A percentile compares a stretch with the other conserved stretches of the same genome.
Conservation (phyloP, 2,888 invertebrate species). For the Eristalinus aeneus region DNA sequence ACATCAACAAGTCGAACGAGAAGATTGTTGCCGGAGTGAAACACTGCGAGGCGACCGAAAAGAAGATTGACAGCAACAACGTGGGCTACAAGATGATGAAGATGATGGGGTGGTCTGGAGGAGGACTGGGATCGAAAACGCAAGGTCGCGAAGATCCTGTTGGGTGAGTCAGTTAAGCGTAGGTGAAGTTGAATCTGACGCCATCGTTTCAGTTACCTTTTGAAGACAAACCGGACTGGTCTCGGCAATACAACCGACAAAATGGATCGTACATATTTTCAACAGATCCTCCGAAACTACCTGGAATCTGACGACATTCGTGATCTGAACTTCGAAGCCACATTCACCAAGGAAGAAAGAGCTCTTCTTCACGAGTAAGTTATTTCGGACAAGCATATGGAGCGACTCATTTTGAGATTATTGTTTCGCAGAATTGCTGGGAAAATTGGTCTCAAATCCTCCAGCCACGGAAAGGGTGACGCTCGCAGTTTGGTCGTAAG, state of each 20-base stretch:
- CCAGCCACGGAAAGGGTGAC: constrained; percentile 82
- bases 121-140: constrained; percentile 84
- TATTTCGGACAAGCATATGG: neutral
- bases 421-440: constrained; percentile 78
- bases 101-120: constrained; percentile 88
- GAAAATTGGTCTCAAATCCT: constrained; percentile 81
- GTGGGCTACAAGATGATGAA: constrained; percentile 83
- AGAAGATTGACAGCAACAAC: constrained; percentile 77
- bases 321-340: constrained; percentile 83
- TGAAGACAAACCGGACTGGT: constrained; percentile 78
- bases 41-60: constrained; percentile 70
- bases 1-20: constrained; percentile 76
- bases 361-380: constrained; percentile 83
- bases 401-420: neutral
- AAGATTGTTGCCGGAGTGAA: constrained; percentile 76
- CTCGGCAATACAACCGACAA: constrained; percentile 75
- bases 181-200: no score
- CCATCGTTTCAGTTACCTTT: constrained; percentile 74
- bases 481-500: constrained; percentile 78
- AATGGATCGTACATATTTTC: constrained; percentile 74
- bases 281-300: constrained; percentile 79
- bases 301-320: constrained; percentile 81
- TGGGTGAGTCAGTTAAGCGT: constrained; percentile 72
- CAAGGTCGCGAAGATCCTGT: constrained; percentile 86
- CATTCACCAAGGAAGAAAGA: constrained; percentile 85